A percentile compares a stretch with the other conserved stretches of the same genome.
Conservation (phyloP, 2,888 invertebrate genomes). For the Flexamia atlantica region DNA sequence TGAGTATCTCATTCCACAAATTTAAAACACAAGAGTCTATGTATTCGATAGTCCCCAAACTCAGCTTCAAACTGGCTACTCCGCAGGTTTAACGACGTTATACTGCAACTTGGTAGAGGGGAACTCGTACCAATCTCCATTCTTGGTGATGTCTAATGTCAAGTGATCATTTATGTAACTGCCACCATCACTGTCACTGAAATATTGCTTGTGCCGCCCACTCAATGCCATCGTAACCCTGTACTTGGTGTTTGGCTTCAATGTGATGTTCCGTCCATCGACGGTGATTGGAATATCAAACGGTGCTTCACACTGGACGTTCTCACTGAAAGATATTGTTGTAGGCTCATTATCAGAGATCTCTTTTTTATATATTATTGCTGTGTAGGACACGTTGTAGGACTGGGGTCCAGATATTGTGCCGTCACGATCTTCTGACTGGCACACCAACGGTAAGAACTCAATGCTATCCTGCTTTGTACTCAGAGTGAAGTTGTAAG, state of each 20-base stretch:
- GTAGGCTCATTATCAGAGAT: background rate
- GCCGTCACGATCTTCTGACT: no score
- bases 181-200: no score
- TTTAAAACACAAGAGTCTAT: no score
- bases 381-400: background rate
- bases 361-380: background rate
- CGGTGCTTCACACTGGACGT: background rate
- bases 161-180: no score
- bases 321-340: background rate
- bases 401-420: background rate
- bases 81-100: no score
- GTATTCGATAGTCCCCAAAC: no score
- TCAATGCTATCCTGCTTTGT: background rate
- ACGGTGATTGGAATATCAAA: background rate
- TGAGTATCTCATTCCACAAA: no score
- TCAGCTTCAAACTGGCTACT: no score
- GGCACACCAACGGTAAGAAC: background rate
- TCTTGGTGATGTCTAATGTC: no score
- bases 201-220: background rate
- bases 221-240: background rate
- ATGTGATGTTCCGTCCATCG: background rate
- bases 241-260: background rate
- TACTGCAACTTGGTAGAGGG: no score
- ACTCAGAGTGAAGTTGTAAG: background rate
- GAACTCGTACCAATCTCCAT: no score